Conservation (phyloP, 2,113 vertebrate species). For the Coreoperca whiteheadi region DNA sequence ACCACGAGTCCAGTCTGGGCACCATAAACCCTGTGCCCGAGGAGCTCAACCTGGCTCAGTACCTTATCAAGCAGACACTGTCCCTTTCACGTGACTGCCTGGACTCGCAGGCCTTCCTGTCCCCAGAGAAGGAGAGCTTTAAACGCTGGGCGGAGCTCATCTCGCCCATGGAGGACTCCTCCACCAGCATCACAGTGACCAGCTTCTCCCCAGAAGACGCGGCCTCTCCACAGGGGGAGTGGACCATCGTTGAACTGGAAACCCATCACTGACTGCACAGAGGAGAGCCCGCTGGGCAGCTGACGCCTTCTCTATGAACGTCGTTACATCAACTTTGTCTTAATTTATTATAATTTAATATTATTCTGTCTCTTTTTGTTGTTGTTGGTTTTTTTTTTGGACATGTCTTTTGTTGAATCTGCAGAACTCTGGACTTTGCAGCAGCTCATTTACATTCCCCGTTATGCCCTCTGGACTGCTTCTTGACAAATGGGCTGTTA, state of each 20-base stretch:
- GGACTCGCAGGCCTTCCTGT: slow-evolving; percentile 88
- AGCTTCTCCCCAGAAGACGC: slow-evolving; percentile 98
- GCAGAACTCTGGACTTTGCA: slow-evolving; percentile 39
- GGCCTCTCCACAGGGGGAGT: slow-evolving; percentile 96
- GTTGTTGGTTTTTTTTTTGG: no score
- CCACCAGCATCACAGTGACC: slow-evolving; percentile 94
- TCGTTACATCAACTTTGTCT: slow-evolving; percentile 40
- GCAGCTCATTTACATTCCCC: slow-evolving; percentile 50
- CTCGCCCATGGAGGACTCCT: slow-evolving; percentile 93
- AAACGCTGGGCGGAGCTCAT: slow-evolving; percentile 95
- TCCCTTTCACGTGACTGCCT: slow-evolving; percentile 93
- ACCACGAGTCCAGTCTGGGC: slow-evolving; percentile 92
- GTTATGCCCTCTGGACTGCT: slow-evolving; percentile 47
- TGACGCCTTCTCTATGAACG: slow-evolving; percentile 29
- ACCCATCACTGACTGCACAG: slow-evolving; percentile 93
- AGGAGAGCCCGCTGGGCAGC: slow-evolving; percentile 35
- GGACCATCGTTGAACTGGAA: slow-evolving; percentile 99
- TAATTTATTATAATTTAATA: slow-evolving; percentile 60
- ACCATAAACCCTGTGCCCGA: slow-evolving; percentile 95
- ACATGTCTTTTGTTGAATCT: slow-evolving; percentile 20
- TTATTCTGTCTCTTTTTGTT: background rate
- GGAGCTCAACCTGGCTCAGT: slow-evolving; percentile 98
- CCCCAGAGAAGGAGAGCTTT: slow-evolving; percentile 89
- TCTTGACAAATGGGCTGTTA: slow-evolving; percentile 64
- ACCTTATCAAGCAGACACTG: slow-evolving; percentile 98